Evolutionary conservation across 1,140 invertebrate species (phyloP), one percentile per base, ranked within the genome.

Genomic region (Phthorimaea operculella): DNA sequence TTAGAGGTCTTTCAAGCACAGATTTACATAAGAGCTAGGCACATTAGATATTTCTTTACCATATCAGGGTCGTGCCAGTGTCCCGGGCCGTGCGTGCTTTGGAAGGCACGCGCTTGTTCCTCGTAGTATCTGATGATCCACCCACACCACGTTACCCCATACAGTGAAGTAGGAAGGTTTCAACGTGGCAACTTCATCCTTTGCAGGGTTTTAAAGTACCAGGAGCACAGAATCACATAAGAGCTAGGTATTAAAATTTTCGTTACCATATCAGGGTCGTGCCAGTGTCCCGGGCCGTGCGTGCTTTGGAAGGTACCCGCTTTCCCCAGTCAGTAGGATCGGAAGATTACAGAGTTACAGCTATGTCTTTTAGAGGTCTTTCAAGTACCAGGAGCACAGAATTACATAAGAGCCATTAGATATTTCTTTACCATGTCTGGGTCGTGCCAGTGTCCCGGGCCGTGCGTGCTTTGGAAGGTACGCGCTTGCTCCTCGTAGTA

Each of bases 21-120:
- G 2, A 28, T 28, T 28, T 28, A 4, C 2, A 6, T 4, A 28
- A 28, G 21, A 28, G 21, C n/a, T n/a, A n/a, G n/a, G n/a, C n/a
- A n/a, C n/a, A 28, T 28, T 6, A 28, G 2, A 39, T 4, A 39
- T 34, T 34, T 7, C 11, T 55, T 60, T 85, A 95, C 92, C 95
- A 96, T 96, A 80, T 97, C 96, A 0, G 96, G 95, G 80, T 98
- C 96, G 81, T 97, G 96, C 94, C 94, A 98, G 60, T 92, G 90
- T 1, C 96, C 95, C 0, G 95, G 95, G 2, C 93, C 95, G 55
- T 93, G 90, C 66, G 90, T 88, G 21, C 87, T 76, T 34, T 88
- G 87, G 57, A 96, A 87, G 47, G 88, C 85, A 34, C 91, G 87
- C 70, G 94, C 92, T 65, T 93, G 90, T 4, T 88, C 79, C 39